Evolutionary conservation across 2,113 vertebrate species (phyloP).

Genomic region (Vireo altiloquus): DNA sequence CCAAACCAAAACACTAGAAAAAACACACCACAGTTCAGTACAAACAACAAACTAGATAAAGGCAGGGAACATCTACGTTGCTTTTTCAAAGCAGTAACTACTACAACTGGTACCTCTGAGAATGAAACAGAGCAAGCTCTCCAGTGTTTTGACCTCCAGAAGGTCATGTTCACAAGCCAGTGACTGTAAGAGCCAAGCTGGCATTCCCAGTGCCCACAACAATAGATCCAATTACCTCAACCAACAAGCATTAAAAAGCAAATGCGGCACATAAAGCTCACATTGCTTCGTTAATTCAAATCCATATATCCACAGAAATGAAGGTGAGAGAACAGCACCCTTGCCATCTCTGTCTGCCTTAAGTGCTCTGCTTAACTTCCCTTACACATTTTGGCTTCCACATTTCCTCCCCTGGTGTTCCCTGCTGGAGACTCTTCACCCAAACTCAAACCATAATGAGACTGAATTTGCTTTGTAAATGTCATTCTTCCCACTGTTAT

Average conservation of each 20-base stretch:
- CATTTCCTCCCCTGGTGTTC: neutral
- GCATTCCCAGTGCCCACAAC: conserved; percentile 30
- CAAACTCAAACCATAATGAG: neutral
- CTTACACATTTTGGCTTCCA: neutral
- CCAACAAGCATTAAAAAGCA: neutral
- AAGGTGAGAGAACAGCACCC: neutral
- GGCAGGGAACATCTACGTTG: neutral
- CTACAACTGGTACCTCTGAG: neutral
- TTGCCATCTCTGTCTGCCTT: neutral
- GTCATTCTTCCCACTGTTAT: neutral
- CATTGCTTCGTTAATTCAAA: neutral
- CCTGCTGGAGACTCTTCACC: neutral
- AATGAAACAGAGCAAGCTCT: neutral
- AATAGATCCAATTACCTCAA: conserved; percentile 47
- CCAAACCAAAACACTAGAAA: neutral
- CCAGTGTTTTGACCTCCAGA: conserved; percentile 10
- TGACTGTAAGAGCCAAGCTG: neutral
- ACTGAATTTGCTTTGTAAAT: neutral
- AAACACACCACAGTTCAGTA: neutral
- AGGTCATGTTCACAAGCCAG: conserved; percentile 23
- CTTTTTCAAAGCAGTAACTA: neutral
- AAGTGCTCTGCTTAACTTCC: neutral
- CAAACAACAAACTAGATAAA: neutral
- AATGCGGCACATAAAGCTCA: neutral
- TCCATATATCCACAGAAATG: neutral